Conservation (phyloP, 2,888 invertebrate species). For the Orchestes rusci region DNA sequence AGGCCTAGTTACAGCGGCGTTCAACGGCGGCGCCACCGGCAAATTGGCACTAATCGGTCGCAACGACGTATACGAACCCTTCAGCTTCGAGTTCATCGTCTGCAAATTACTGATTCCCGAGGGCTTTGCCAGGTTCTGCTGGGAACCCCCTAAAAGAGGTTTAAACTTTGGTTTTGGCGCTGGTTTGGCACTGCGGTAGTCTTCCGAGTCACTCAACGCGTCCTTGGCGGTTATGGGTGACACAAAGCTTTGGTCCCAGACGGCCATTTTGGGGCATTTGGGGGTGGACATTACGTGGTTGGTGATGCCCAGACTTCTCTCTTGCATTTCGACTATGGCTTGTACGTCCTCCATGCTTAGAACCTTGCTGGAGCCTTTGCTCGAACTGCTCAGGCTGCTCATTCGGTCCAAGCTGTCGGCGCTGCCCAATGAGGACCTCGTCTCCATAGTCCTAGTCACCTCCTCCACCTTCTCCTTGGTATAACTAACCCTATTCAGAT, state of each 20-base stretch:
- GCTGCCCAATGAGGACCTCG: conserved; percentile 33
- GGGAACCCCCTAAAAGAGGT: conserved; percentile 23
- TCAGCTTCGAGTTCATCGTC: conserved; percentile 35
- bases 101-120: conserved; percentile 32
- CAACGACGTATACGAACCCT: conserved; percentile 40
- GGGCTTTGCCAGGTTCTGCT: conserved; percentile 25
- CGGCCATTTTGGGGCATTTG: conserved; percentile 29
- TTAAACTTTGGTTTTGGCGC: conserved; percentile 29
- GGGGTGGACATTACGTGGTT: conserved; percentile 41
- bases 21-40: conserved; percentile 37
- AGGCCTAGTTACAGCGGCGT: too few relatives aligned
- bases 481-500: conserved; percentile 25
- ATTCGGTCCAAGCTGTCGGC: conserved; percentile 42
- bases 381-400: conserved; percentile 41
- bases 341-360: conserved; percentile 41
- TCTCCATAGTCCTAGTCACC: conserved; percentile 23
- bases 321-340: conserved; percentile 40
- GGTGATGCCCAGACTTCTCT: conserved; percentile 36
- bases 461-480: conserved; percentile 21
- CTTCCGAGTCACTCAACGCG: conserved; percentile 38
- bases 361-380: conserved; percentile 39
- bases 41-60: conserved; percentile 36
- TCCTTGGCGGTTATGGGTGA: conserved; percentile 36
- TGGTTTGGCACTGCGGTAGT: conserved; percentile 35
- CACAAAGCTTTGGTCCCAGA: conserved; percentile 33